A percentile compares a stretch with the other conserved stretches of the same genome.
Conservation (phyloP, 2,797 vertebrate species). For the Moxostoma hubbsi region DNA sequence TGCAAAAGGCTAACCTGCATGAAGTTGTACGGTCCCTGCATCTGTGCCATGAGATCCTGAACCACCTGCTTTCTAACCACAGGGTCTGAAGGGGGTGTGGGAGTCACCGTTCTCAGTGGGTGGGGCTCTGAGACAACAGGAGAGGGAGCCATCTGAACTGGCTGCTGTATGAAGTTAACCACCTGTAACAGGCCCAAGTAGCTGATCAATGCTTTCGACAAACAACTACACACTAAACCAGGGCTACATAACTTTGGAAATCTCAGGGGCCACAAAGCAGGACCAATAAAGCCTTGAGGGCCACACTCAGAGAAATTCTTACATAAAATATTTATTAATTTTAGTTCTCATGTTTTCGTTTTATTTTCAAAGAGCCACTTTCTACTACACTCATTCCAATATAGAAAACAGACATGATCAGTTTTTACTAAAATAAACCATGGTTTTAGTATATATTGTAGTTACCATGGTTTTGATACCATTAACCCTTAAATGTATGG, state of each 20-base stretch:
- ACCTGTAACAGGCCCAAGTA: slow-evolving; percentile 71
- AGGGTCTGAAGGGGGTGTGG: slow-evolving; percentile 86
- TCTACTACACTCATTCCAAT: too few species aligned
- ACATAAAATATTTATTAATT: too few species aligned
- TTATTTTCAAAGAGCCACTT: too few species aligned
- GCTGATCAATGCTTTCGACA: background rate
- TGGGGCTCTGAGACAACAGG: slow-evolving; percentile 85
- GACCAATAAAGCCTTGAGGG: too few species aligned
- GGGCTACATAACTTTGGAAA: too few species aligned
- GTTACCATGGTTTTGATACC: too few species aligned
- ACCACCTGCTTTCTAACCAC: slow-evolving; percentile 91
- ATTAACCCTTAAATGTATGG: too few species aligned
- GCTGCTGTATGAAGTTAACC: slow-evolving; percentile 83
- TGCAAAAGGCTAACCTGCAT: slow-evolving; percentile 84
- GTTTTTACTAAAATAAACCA: too few species aligned
- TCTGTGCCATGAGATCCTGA: slow-evolving; percentile 97
- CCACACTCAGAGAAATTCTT: too few species aligned
- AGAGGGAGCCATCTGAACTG: slow-evolving; percentile 70
- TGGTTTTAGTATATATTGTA: too few species aligned
- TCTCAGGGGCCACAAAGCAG: background rate
- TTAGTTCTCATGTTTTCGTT: too few species aligned
- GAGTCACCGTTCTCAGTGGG: slow-evolving; percentile 78
- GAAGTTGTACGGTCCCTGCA: slow-evolving; percentile 98
- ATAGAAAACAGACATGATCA: too few species aligned
- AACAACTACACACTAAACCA: background rate